Evolutionary conservation across 2,888 invertebrate genomes (phyloP).

Genomic region (Harpalus rubripes): DNA sequence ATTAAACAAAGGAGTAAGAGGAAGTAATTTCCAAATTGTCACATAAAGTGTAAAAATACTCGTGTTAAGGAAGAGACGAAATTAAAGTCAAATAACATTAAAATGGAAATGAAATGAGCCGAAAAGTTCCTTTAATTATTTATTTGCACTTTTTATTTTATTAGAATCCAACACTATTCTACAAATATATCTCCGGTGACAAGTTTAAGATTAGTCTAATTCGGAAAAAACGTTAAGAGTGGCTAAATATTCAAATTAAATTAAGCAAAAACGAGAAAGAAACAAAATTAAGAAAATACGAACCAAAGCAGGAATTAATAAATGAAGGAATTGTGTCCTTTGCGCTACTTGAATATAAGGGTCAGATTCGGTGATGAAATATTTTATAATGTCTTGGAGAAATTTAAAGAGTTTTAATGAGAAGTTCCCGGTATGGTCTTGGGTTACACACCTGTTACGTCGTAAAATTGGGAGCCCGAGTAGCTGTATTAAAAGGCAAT

Average conservation of each 20-base stretch:
- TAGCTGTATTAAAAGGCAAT: conserved; percentile 37
- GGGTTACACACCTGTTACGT: conserved; percentile 47
- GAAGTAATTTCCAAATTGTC: conserved; percentile 47
- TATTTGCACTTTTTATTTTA: conserved; percentile 46
- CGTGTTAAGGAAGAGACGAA: conserved; percentile 38
- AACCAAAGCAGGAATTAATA: conserved; percentile 37
- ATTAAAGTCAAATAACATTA: conserved; percentile 46
- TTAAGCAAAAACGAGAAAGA: conserved; percentile 35
- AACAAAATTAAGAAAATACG: conserved; percentile 14
- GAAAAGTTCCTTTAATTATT: conserved; percentile 42
- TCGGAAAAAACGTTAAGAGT: conserved; percentile 9
- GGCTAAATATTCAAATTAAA: conserved; percentile 31
- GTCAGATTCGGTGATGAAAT: background rate
- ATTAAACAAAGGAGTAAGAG: conserved; percentile 26
- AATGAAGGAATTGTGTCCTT: conserved; percentile 18
- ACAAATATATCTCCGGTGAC: conserved; percentile 30
- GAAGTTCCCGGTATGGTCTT: conserved; percentile 20
- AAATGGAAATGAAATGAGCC: conserved; percentile 45
- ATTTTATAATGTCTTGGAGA: background rate
- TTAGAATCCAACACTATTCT: conserved; percentile 34
- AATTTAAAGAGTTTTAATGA: conserved; percentile 51
- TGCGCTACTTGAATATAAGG: background rate
- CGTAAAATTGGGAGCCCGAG: conserved; percentile 27
- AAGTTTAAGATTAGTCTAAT: conserved; percentile 31
- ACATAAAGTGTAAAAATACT: conserved; percentile 39